Base-by-base conservation (phyloP, 1,140 invertebrate species). In the Monochamus saltuarius region DNA sequence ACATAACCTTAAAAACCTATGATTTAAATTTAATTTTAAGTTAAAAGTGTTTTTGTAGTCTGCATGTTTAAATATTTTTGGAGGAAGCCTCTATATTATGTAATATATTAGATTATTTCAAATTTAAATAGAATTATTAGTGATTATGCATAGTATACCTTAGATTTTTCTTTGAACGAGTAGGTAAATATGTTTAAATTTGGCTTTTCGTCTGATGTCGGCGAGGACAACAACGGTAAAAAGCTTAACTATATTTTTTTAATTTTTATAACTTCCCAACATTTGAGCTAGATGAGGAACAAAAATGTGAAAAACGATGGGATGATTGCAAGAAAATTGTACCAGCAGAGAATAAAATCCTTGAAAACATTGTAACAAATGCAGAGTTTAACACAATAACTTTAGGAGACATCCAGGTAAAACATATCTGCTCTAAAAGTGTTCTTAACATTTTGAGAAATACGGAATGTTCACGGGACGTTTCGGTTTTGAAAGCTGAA, bases 401-500 rank as follows among this genome's bases (percentile, higher is more conserved):
- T 1, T 16, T 46, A 19, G 22, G 10, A 4, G 22, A 46, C 10
- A 7, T 17, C 10, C 10, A 14, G 0, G 17, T 46, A 11, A 17
- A 46, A 1, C 60, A 64, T 55, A 42, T 69, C 47, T 62, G 50
- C 11, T 55, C 56, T 46, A 49, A 55, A 8, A 45, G 51, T 57
- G 45, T 67, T 42, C 16, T 69, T n/a, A 37, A 57, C 16, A 13
- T 54, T 53, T 50, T 69, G 11, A 56, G 56, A 56, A 34, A 50
- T 14, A 37, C 11, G 2, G 38, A 14, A 49, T 42, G 49, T 11
- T 19, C 37, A n/a, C 34, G 9, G 3, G 49, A 62, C n/a, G 49
- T 57, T 14, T 75, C 77, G 45, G 78, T 88, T 36, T 67, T 82
- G 55, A 76, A 82, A 65, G 85, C 87, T 7, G 86, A 89, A 66